phyloP scores from a whole-genome alignment of 1,140 invertebrate genomes.

The Orchesella cincta region DNA sequence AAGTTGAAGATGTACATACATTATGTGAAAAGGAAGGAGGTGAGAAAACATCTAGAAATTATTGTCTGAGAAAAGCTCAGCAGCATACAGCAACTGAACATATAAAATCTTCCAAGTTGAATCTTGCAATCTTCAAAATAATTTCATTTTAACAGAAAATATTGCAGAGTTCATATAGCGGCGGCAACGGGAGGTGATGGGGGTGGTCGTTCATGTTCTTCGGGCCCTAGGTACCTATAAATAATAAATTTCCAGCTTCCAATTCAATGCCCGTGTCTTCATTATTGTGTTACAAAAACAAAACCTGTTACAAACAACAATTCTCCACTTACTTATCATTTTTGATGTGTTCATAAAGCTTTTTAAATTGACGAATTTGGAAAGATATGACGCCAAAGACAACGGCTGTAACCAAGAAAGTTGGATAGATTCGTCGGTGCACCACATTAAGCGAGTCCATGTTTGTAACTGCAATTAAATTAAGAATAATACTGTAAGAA shows the following conservation, averaged over 20 bases:
- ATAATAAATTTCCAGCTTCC: conserved; percentile 24
- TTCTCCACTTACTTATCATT: conserved; percentile 83
- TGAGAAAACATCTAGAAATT: too few species aligned
- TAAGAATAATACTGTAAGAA: neutral
- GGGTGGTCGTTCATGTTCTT: conserved; percentile 78
- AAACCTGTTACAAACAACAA: too few species aligned
- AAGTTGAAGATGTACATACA: too few species aligned
- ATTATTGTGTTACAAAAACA: conserved; percentile 4
- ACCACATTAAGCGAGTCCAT: conserved; percentile 75
- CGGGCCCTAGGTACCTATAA: conserved; percentile 77
- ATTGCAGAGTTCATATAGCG: neutral
- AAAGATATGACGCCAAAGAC: conserved; percentile 69
- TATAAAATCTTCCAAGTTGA: too few species aligned
- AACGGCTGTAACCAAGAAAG: conserved; percentile 72
- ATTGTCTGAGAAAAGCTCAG: conserved; percentile 12
- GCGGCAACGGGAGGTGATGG: conserved; percentile 41
- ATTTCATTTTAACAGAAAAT: too few species aligned
- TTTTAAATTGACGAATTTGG: conserved; percentile 87
- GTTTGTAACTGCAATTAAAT: conserved; percentile 62
- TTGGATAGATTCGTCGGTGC: conserved; percentile 86
- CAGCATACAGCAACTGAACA: neutral
- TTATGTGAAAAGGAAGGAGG: too few species aligned
- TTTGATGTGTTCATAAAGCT: conserved; percentile 96
- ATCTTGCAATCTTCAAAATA: too few species aligned
- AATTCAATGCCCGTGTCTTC: neutral